A percentile compares a stretch with the other conserved stretches of the same genome.
These are phyloP conservation scores for Chymomyza fuscimana DNA, from an alignment of 2,888 invertebrate species.

Conservation along the genomic window DNA sequence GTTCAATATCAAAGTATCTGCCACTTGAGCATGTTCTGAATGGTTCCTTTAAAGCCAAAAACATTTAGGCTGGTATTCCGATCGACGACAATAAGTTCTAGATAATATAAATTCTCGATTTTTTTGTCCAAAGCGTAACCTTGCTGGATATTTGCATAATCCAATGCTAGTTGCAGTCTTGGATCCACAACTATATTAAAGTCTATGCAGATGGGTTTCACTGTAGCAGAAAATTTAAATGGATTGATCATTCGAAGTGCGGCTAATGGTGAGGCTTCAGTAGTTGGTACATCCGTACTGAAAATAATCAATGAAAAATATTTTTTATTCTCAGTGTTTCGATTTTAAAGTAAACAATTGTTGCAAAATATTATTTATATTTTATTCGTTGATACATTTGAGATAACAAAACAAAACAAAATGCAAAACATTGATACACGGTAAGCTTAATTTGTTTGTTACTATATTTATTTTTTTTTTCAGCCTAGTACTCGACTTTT, in stretches of 20 bases:
- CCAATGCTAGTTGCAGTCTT: no score
- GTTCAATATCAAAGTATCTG: slow-evolving; percentile 35
- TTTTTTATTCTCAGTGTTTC: not conserved
- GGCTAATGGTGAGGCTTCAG: slow-evolving; percentile 18
- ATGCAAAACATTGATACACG: no score
- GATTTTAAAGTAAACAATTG: not conserved
- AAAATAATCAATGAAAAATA: not conserved
- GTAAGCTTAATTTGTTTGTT: no score
- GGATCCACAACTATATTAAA: not conserved
- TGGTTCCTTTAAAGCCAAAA: not conserved
- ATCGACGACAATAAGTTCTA: slow-evolving; percentile 11
- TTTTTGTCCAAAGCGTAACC: not conserved
- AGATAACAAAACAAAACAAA: no score
- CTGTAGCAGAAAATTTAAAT: slow-evolving; percentile 35
- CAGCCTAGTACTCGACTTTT: no score
- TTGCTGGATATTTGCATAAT: no score
- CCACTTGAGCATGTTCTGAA: not conserved
- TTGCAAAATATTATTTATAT: not conserved
- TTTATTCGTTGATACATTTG: no score
- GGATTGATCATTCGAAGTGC: slow-evolving; percentile 47
- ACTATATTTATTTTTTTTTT: no score
- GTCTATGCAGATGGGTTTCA: slow-evolving; percentile 50
- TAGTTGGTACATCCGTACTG: not conserved
- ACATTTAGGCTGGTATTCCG: not conserved
- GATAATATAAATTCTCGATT: not conserved